phyloP scores from a whole-genome alignment of 2,797 vertebrate genomes.

The Leuciscus waleckii region DNA sequence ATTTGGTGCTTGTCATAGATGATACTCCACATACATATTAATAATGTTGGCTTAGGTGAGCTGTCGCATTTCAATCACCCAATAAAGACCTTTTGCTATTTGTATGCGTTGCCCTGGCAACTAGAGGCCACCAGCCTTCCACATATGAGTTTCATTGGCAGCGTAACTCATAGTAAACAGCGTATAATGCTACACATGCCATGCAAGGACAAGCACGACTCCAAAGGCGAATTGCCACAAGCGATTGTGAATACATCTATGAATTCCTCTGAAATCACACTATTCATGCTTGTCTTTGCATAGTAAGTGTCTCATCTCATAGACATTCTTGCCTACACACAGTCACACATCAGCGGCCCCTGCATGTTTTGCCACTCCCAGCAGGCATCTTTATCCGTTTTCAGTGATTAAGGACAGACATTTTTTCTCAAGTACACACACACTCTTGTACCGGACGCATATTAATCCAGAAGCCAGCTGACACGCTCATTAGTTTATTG shows the following conservation, averaged over 20 bases:
- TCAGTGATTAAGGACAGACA: conserved; percentile 47
- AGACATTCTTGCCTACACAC: conserved; percentile 33
- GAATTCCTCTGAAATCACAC: conserved; percentile 18
- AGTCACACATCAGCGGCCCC: conserved; percentile 31
- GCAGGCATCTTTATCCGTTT: conserved; percentile 50
- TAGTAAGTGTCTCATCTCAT: conserved; percentile 24
- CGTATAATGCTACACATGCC: conserved; percentile 39
- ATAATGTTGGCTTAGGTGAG: conserved; percentile 62
- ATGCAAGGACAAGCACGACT: conserved; percentile 36
- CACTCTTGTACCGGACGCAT: conserved; percentile 34
- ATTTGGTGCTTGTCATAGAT: conserved; percentile 66
- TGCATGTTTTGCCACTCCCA: conserved; percentile 22
- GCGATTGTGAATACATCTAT: conserved; percentile 16
- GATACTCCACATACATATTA: conserved; percentile 68
- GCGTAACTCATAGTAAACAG: conserved; percentile 22
- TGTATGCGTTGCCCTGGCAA: conserved; percentile 64
- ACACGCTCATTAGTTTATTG: conserved; percentile 51
- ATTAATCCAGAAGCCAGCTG: conserved; percentile 54
- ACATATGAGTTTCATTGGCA: conserved; percentile 36
- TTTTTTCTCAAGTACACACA: conserved; percentile 34
- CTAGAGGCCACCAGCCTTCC: conserved; percentile 49
- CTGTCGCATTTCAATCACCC: conserved; percentile 58
- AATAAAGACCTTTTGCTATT: conserved; percentile 50
- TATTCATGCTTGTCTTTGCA: neutral
- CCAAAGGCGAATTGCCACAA: conserved; percentile 29